Evolutionary conservation across 1,140 invertebrate genomes (phyloP).

Genomic region (Leucophenga varia): DNA sequence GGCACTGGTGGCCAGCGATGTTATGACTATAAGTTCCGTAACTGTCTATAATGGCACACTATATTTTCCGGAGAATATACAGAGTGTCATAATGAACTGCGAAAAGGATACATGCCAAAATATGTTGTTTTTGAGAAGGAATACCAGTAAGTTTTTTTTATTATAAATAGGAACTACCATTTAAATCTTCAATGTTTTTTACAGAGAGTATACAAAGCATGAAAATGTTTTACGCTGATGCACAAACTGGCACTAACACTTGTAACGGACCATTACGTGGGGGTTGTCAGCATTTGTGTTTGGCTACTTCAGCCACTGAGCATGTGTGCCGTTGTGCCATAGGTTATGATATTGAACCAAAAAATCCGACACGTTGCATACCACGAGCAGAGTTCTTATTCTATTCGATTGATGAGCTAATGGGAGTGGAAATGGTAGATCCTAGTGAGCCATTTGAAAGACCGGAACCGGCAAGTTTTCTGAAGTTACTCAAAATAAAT

Average conservation of each 20-base stretch:
- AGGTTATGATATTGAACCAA: conserved; percentile 66
- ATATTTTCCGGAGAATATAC: conserved; percentile 52
- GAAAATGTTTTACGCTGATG: conserved; percentile 69
- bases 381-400: conserved; percentile 69
- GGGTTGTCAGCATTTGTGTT: conserved; percentile 76
- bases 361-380: conserved; percentile 56
- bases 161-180: background rate
- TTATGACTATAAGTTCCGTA: conserved; percentile 46
- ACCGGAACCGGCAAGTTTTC: conserved; percentile 29
- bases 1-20: conserved; percentile 34
- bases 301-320: conserved; percentile 63
- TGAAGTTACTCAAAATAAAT: background rate
- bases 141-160: conserved; percentile 59
- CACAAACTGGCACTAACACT: conserved; percentile 62
- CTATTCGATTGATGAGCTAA: conserved; percentile 77
- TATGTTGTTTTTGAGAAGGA: conserved; percentile 54
- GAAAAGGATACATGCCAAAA: conserved; percentile 44
- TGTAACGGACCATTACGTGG: conserved; percentile 62
- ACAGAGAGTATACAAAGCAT: conserved; percentile 65
- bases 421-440: conserved; percentile 64
- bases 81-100: conserved; percentile 48
- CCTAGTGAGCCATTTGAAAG: conserved; percentile 29
- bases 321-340: conserved; percentile 74
- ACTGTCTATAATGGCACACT: conserved; percentile 50
- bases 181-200: background rate